Base-by-base conservation (phyloP, 2,888 invertebrate species). In the Dynastes maya region DNA sequence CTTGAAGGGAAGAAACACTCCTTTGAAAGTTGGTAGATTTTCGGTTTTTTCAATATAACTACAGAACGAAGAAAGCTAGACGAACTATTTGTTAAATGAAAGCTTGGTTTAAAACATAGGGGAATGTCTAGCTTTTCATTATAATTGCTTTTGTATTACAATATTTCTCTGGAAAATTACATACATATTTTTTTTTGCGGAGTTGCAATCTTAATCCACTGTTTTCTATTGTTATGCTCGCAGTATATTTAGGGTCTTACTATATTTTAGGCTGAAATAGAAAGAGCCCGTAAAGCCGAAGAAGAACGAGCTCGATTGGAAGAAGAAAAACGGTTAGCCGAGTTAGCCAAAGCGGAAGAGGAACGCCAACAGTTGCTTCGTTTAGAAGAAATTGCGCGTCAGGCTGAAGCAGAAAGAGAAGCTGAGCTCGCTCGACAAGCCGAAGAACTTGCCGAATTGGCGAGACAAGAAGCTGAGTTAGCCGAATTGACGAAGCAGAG, bases 381-480 rank as follows among this genome's bases (percentile, higher is more conserved):
- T 80, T 87, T 92, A 80, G 92, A 91, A 83, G 92, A 92, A 85
- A 88, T 92, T 61, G 92, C 92, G 77, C 90, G 90, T 83, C 91
- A 92, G 83, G 92, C 92, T 0, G 91, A 92, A 84, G 92, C 92
- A 84, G 92, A 92, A 84, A 90, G 91, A 32, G 93, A 94, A 88
- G 92, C 89, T 6, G 94, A 94, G 85, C 90, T 94, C 81, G 94
- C 93, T 71, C 90, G 93, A 84, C 94, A 94, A 87, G 89, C 89
- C 13, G 89, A 88, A 81, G 89, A 89, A 84, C 86, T 89, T 82
- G 89, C 88, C 80, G 88, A 89, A 83, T 80, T 88, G 49, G 89
- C 89, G 81, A 86, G 88, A 82, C 88, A 92, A 90, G 94, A 94
- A 81, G 93, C 92, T 67, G 94, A 94, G 88, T 87, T 94, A 83